Conservation (phyloP, 2,113 vertebrate genomes). For the Cochlearius cochlearius region DNA sequence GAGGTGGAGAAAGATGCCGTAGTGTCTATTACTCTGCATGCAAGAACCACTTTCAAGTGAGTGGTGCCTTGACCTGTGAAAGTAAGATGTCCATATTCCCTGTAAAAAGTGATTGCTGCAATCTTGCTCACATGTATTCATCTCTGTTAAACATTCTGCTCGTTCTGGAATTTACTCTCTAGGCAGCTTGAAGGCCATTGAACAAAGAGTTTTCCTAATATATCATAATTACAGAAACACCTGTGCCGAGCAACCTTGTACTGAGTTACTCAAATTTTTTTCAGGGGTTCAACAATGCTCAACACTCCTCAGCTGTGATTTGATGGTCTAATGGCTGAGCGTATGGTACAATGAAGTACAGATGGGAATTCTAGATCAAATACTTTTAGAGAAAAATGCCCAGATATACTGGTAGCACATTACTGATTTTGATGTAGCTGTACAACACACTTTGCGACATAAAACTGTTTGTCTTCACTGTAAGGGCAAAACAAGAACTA, state of each 20-base stretch:
- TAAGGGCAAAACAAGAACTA: not conserved
- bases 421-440: not conserved
- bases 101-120: not conserved
- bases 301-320: not conserved
- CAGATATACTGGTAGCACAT: not conserved
- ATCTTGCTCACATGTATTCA: not conserved
- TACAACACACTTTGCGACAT: not conserved
- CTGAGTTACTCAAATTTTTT: not conserved
- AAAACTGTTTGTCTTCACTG: not conserved
- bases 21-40: not conserved
- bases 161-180: not conserved
- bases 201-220: constrained; percentile 52
- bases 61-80: not conserved
- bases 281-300: constrained; percentile 4
- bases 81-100: not conserved
- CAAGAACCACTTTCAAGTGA: not conserved
- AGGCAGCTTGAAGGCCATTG: constrained; percentile 59
- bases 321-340: not conserved
- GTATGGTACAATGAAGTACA: not conserved
- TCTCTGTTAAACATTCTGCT: constrained; percentile 7
- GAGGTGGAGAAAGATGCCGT: constrained; percentile 1
- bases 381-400: not conserved
- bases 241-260: constrained; percentile 40
- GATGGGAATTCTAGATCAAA: not conserved
- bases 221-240: constrained; percentile 70